Percentiles rank a stretch among this genome's conserved stretches.
Conservation (phyloP, 2,888 invertebrate species). For the Nomada flava region DNA sequence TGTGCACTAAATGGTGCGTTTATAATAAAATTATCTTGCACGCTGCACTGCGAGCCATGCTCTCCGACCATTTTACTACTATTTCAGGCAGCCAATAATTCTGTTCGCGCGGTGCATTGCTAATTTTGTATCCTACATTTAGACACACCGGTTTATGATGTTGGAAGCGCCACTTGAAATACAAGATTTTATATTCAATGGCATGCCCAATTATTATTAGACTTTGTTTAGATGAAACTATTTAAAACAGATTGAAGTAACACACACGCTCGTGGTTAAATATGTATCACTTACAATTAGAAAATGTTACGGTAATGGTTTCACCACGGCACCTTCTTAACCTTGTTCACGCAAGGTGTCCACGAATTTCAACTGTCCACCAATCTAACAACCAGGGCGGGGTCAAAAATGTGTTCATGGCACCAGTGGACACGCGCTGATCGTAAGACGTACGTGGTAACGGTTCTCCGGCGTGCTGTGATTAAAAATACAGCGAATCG, state of each 20-base stretch:
- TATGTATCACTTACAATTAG: background rate
- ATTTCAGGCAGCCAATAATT: too few relatives aligned
- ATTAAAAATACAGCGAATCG: conserved; percentile 56
- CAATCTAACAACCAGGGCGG: background rate
- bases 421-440: conserved; percentile 30
- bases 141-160: too few relatives aligned
- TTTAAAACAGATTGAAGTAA: background rate
- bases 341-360: background rate
- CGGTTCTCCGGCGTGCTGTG: conserved; percentile 44
- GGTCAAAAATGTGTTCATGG: conserved; percentile 2
- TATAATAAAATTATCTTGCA: too few relatives aligned
- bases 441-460: conserved; percentile 40
- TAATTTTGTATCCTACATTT: too few relatives aligned
- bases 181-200: too few relatives aligned
- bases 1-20: too few relatives aligned
- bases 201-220: too few relatives aligned
- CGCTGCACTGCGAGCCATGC: too few relatives aligned
- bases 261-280: background rate
- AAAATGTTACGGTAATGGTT: background rate
- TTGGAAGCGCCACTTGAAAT: too few relatives aligned
- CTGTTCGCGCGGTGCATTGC: too few relatives aligned
- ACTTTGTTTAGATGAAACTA: background rate
- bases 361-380: conserved; percentile 9
- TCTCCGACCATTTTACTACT: too few relatives aligned
- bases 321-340: background rate